A percentile compares a stretch with the other conserved stretches of the same genome.
Evolutionary conservation across 37 sponge, comb jelly and placozoan genomes (phyloP).

Genomic region (Bolinopsis microptera): DNA sequence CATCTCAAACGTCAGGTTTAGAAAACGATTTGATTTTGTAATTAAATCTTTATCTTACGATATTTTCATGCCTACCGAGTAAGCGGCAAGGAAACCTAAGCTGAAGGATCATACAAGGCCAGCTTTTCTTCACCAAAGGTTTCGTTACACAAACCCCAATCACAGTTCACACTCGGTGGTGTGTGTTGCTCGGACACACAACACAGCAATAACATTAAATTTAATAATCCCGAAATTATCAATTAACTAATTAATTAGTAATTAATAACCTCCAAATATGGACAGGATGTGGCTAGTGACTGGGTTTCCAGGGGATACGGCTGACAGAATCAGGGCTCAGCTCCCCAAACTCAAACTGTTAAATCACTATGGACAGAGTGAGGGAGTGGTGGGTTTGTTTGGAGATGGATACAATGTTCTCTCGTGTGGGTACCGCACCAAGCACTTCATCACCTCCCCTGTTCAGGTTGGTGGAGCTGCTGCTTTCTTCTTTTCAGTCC

Average conservation of each 20-base stretch:
- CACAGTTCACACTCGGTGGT: no score
- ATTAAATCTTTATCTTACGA: not conserved
- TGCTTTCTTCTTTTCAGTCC: not conserved
- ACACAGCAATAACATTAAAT: no score
- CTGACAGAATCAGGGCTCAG: not conserved
- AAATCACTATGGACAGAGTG: not conserved
- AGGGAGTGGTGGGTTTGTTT: conserved; percentile 10
- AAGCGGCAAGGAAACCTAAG: no score
- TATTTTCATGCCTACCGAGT: no score
- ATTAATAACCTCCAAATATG: no score
- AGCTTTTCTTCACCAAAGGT: no score
- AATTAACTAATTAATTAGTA: no score
- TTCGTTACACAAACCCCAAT: no score
- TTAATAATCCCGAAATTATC: no score
- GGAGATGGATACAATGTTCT: not conserved
- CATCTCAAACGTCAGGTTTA: not conserved
- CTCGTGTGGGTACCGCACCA: not conserved
- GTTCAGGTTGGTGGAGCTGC: not conserved
- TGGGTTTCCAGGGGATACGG: conserved; percentile 4
- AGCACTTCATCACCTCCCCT: not conserved
- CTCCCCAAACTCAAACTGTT: not conserved
- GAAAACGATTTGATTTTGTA: not conserved
- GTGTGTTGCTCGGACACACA: no score
- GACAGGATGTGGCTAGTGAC: not conserved
- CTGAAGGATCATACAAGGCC: no score